Evolutionary conservation across 2,113 vertebrate species (phyloP), one percentile per base, ranked within the genome.

Genomic region (Nibea coibor): DNA sequence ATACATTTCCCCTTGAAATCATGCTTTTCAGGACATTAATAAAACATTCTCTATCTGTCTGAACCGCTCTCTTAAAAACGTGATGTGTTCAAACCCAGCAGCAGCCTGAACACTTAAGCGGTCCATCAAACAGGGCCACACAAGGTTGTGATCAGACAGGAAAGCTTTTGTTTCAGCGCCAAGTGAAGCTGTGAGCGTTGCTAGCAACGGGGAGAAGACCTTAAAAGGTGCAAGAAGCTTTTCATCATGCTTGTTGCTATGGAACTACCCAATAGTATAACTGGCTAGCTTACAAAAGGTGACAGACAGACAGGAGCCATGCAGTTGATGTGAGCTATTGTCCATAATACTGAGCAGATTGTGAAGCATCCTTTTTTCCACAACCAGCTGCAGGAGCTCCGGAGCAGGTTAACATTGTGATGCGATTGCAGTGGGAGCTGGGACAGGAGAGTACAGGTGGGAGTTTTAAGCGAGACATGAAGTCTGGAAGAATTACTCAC

Each of bases 241-340:
- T 54, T 45, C 56, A 51, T 82, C 63, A 12, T 43, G 51, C 47
- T 63, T 42, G 80, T 83, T 88, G 80, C 80, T 61, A 84, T 81
- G 81, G 69, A 62, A 4, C 4, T 31, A 5, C 9, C 64, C 53
- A 69, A 68, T 62, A 56, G 58, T 58, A 39, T n/a, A 9, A 42
- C 53, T 4, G 54, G 10, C 26, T 35, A 39, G 48, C 22, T 74
- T 51, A 43, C 39, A 71, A 71, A 69, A 50, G 54, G 11, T 35
- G 31, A 35, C 6, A 7, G 31, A 35, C 7, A 8, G 31, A 35
- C 7, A 35, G 31, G 31, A 35, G 31, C 7, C 31, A 35, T 35
- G 31, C 6, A 35, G 31, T 6, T 5, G 31, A 35, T 35, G 31
- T 35, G 31, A 35, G 31, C 31, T 35, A 35, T 35, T 35, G 31